Conservation (phyloP, 1,140 invertebrate species). For the Bactericera cockerelli region DNA sequence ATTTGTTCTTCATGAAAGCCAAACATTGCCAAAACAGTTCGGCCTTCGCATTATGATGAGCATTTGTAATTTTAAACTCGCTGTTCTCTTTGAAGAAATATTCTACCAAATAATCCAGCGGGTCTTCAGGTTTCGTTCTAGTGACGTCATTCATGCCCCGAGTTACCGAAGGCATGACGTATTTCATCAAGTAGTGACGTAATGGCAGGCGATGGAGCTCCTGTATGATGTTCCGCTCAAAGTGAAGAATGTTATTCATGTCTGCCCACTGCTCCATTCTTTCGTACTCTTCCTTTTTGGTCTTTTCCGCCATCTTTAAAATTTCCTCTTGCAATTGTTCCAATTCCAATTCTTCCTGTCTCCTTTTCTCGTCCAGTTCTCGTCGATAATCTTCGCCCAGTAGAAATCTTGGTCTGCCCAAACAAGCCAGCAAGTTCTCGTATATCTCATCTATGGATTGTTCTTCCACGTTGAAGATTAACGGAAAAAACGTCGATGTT, state of each 20-base stretch:
- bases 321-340: background rate
- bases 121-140: background rate
- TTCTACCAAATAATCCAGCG: constrained; percentile 3
- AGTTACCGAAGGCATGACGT: background rate
- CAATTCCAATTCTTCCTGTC: background rate
- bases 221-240: background rate
- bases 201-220: background rate
- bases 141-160: background rate
- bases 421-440: background rate
- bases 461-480: background rate
- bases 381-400: background rate
- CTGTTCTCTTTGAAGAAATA: background rate
- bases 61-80: background rate
- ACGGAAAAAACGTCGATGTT: background rate
- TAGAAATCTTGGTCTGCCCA: background rate
- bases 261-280: background rate
- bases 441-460: background rate
- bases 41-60: background rate
- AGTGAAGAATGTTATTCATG: background rate
- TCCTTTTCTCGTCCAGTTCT: background rate
- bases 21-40: background rate
- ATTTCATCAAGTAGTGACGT: background rate
- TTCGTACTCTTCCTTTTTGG: background rate
- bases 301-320: background rate
- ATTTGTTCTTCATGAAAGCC: background rate